Conservation (phyloP, 2,113 vertebrate species). For the Solea solea region DNA sequence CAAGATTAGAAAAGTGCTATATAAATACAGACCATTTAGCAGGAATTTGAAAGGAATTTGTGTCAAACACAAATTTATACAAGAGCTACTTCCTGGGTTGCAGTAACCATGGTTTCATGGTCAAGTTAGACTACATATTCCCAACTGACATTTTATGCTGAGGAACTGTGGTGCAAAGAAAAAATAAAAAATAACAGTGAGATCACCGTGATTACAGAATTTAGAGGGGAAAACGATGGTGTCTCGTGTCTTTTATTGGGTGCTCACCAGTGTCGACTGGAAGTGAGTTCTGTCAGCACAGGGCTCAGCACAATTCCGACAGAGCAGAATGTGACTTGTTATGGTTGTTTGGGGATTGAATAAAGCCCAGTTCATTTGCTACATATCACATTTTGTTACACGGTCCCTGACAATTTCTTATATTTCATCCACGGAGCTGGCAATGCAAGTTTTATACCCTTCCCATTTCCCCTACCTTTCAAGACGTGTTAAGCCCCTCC, state of each 20-base stretch:
- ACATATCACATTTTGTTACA: constrained; percentile 75
- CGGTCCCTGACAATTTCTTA: constrained; percentile 68
- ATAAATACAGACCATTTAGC: no score
- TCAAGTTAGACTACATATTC: constrained; percentile 34
- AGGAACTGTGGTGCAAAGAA: constrained; percentile 28
- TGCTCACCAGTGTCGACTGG: constrained; percentile 58
- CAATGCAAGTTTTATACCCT: constrained; percentile 70
- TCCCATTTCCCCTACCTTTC: constrained; percentile 72
- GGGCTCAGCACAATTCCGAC: constrained; percentile 61
- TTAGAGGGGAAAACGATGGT: constrained; percentile 54
- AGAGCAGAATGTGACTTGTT: constrained; percentile 57
- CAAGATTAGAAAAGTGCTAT: no score
- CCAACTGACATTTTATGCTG: constrained; percentile 26
- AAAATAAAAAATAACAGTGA: constrained; percentile 29
- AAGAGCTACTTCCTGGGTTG: constrained; percentile 16
- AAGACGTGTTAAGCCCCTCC: constrained; percentile 70
- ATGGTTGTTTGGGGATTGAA: constrained; percentile 73
- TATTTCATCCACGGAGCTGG: constrained; percentile 68
- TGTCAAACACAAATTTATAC: no score
- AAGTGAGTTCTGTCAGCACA: constrained; percentile 61
- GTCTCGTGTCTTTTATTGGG: constrained; percentile 65
- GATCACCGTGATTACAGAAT: constrained; percentile 54
- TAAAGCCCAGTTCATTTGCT: constrained; percentile 76
- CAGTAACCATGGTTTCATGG: constrained; percentile 18
- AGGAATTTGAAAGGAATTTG: no score